phyloP scores from a whole-genome alignment of 1,140 invertebrate genomes.

The Aradophagus sp. region DNA sequence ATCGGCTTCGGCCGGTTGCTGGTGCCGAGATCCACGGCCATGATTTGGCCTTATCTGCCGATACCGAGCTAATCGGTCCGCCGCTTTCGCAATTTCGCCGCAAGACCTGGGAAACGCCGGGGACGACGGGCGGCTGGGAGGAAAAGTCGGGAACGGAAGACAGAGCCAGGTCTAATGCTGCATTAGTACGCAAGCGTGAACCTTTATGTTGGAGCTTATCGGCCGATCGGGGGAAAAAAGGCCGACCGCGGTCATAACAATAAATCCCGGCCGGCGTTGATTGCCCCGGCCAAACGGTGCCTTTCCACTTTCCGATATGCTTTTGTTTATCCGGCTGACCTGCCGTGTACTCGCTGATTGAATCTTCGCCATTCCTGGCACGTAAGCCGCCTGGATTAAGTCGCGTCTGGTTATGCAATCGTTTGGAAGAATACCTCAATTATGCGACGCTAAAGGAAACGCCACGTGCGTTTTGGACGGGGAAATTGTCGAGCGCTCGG shows the following conservation, averaged over 20 bases:
- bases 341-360: conserved; percentile 19
- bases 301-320: no score
- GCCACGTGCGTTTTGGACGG: no score
- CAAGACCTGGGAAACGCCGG: no score
- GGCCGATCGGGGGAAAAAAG: conserved; percentile 35
- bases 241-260: conserved; percentile 19
- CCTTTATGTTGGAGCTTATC: conserved; percentile 45
- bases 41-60: conserved; percentile 65
- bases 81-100: conserved; percentile 58
- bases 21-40: conserved; percentile 51
- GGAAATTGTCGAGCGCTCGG: not conserved
- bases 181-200: conserved; percentile 44
- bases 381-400: conserved; percentile 28
- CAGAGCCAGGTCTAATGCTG: conserved; percentile 39
- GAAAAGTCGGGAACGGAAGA: conserved; percentile 37
- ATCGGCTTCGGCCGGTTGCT: conserved; percentile 32
- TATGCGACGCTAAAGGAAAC: conserved; percentile 17
- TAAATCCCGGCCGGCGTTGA: conserved; percentile 42
- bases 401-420: conserved; percentile 25
- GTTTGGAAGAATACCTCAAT: conserved; percentile 26
- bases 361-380: conserved; percentile 38
- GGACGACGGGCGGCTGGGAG: conserved; percentile 34
- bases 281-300: conserved; percentile 21
- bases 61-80: conserved; percentile 66
- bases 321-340: conserved; percentile 37